A percentile compares a stretch with the other conserved stretches of the same genome.
Conservation (phyloP, 2,797 vertebrate genomes). For the Babyrousa celebensis region DNA sequence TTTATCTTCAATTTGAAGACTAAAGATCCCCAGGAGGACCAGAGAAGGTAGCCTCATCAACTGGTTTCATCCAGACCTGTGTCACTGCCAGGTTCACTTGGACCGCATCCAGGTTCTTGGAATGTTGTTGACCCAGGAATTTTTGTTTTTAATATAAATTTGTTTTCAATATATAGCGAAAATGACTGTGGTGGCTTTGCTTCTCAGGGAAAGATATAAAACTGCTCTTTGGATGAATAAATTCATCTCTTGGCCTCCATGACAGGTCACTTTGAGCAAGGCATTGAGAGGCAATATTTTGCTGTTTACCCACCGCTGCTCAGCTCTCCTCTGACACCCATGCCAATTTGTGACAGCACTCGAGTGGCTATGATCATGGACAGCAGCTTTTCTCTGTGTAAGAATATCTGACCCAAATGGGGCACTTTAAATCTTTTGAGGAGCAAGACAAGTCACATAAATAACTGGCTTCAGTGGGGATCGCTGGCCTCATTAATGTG, state of each 20-base stretch:
- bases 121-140: slow-evolving; percentile 21
- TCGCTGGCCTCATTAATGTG: not conserved
- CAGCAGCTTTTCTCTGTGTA: not conserved
- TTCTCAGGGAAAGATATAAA: slow-evolving; percentile 51
- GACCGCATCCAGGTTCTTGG: not conserved
- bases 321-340: not conserved
- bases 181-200: slow-evolving; percentile 50
- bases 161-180: slow-evolving; percentile 5
- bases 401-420: not conserved
- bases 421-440: not conserved
- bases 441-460: not conserved
- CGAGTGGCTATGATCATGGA: not conserved
- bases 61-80: not conserved
- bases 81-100: slow-evolving; percentile 35
- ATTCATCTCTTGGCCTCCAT: not conserved
- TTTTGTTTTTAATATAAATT: slow-evolving; percentile 25
- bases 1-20: slow-evolving; percentile 72
- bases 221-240: not conserved
- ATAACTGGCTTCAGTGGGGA: not conserved
- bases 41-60: not conserved
- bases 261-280: not conserved
- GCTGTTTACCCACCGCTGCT: not conserved
- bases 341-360: rapidly evolving
- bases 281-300: not conserved
- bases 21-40: slow-evolving; percentile 61